Percentiles rank a stretch among this genome's conserved stretches.
These are phyloP conservation scores for Eulimnadia texana DNA, from an alignment of 1,140 invertebrate species.

Conservation along the genomic window DNA sequence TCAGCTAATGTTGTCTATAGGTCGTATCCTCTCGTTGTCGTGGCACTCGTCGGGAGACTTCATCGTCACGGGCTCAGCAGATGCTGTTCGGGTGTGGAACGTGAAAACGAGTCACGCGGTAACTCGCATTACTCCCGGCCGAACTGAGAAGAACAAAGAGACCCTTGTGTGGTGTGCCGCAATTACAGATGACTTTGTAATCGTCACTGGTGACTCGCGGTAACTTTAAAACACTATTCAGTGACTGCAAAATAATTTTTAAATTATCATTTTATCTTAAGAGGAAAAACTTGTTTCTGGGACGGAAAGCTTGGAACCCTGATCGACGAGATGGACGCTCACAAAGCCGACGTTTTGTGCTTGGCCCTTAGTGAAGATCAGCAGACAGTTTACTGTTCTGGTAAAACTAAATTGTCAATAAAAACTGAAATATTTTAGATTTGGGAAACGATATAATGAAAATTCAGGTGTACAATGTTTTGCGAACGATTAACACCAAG, in stretches of 20 bases:
- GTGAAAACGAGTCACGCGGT: conserved; percentile 63
- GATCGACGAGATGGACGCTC: conserved; percentile 54
- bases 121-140: conserved; percentile 57
- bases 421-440: background rate
- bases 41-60: conserved; percentile 61
- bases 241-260: background rate
- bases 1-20: conserved; percentile 24
- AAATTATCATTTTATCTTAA: conserved; percentile 20
- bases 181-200: conserved; percentile 59
- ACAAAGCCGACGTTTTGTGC: conserved; percentile 61
- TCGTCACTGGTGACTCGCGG: conserved; percentile 76
- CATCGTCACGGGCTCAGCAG: conserved; percentile 67
- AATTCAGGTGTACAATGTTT: too few species aligned
- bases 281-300: conserved; percentile 74
- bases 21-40: conserved; percentile 68
- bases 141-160: conserved; percentile 38
- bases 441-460: background rate
- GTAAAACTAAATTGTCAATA: conserved; percentile 22
- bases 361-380: conserved; percentile 54
- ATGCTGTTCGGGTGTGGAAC: conserved; percentile 76
- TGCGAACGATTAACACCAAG: too few species aligned
- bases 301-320: conserved; percentile 61
- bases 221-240: conserved; percentile 17
- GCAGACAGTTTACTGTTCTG: conserved; percentile 54
- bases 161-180: conserved; percentile 75